Conservation (phyloP, 2,888 invertebrate species). For the Synanthedon myopaeformis region DNA sequence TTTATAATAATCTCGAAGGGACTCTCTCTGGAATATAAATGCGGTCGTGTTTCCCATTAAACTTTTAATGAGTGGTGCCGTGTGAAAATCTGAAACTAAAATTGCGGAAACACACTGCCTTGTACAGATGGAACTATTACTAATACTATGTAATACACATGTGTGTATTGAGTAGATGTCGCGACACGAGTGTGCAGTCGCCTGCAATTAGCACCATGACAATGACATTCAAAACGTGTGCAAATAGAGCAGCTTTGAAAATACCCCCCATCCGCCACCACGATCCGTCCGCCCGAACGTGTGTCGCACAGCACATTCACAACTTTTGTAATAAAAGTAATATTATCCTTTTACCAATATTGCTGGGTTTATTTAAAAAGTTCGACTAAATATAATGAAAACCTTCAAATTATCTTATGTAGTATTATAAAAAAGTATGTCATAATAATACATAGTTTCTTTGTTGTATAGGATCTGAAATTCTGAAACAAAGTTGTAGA, state of each 20-base stretch:
- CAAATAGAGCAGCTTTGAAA: constrained; percentile 38
- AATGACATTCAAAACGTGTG: constrained; percentile 65
- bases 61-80: constrained; percentile 25
- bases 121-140: not conserved
- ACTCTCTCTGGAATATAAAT: not conserved
- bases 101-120: constrained; percentile 18
- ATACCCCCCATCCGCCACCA: constrained; percentile 12
- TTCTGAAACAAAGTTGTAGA: too few species aligned
- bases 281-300: constrained; percentile 7
- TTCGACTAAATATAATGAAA: not conserved
- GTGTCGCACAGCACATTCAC: constrained; percentile 2
- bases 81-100: constrained; percentile 10
- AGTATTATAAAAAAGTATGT: not conserved
- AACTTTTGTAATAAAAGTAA: constrained; percentile 10
- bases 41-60: constrained; percentile 4
- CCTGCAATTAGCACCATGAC: constrained; percentile 54
- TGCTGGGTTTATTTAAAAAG: too few species aligned
- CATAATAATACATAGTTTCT: too few species aligned
- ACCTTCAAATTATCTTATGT: not conserved
- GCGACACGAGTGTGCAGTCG: constrained; percentile 3
- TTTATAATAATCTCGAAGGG: not conserved
- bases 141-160: not conserved
- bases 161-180: not conserved
- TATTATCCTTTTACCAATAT: constrained; percentile 13
- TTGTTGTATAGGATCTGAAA: too few species aligned